These are phyloP conservation scores for Heliconius aoede DNA, from an alignment of 2,888 invertebrate species.

Conservation along the genomic window DNA sequence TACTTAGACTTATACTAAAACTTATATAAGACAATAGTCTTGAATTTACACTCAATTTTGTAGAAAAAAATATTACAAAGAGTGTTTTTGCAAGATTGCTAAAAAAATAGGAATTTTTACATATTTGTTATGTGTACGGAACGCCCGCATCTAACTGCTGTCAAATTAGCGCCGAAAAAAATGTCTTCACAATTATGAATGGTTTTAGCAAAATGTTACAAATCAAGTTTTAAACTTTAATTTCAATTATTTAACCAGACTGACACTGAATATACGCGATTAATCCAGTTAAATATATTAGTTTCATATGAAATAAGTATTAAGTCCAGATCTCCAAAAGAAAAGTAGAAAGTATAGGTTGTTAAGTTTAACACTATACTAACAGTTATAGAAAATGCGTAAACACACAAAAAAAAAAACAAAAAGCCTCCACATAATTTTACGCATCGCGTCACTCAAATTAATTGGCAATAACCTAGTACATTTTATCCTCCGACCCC, in stretches of 20 bases:
- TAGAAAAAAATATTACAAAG: no score
- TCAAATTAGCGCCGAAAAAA: background rate
- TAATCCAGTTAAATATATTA: no score
- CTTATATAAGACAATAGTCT: no score
- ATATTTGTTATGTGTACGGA: background rate
- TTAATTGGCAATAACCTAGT: conserved; percentile 21
- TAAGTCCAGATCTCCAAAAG: background rate
- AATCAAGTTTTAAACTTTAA: background rate
- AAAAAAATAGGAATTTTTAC: background rate
- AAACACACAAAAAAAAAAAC: background rate
- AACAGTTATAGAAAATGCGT: background rate
- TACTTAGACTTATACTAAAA: no score
- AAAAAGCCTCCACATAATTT: background rate
- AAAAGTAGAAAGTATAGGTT: background rate
- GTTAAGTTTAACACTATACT: background rate
- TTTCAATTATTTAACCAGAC: no score
- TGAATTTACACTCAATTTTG: no score
- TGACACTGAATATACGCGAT: no score
- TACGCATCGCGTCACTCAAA: conserved; percentile 17
- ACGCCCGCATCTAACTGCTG: no score
- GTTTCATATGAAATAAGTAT: no score
- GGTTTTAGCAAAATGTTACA: background rate
- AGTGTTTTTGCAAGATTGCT: no score
- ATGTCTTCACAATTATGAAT: background rate
- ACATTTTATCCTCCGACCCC: conserved; percentile 24